These are phyloP conservation scores for Ctena decussata DNA, from an alignment of 2,888 invertebrate genomes.

Conservation along the genomic window DNA sequence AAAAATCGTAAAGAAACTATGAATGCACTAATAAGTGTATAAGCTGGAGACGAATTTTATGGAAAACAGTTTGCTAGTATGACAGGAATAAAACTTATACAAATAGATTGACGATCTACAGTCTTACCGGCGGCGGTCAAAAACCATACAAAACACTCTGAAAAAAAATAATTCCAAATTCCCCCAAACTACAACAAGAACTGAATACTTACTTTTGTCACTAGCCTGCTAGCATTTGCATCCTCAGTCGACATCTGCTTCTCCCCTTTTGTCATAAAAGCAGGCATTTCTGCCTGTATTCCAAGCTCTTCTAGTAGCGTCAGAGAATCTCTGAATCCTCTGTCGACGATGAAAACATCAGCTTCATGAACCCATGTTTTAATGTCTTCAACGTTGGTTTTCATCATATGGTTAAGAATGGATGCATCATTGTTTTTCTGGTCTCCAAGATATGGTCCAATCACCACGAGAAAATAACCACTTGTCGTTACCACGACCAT, in stretches of 20 bases:
- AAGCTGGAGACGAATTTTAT: too few relatives aligned
- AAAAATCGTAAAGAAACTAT: too few relatives aligned
- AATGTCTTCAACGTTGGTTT: conserved; percentile 50
- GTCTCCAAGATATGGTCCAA: conserved; percentile 51
- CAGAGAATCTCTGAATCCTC: conserved; percentile 58
- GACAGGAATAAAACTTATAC: too few relatives aligned
- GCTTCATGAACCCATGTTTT: conserved; percentile 30
- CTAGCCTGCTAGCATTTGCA: conserved; percentile 47
- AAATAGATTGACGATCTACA: too few relatives aligned
- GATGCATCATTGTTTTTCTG: conserved; percentile 56
- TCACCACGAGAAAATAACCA: conserved; percentile 43
- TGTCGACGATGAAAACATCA: conserved; percentile 52
- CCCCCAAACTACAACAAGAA: too few relatives aligned
- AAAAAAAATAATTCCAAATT: too few relatives aligned
- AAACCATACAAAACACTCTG: too few relatives aligned
- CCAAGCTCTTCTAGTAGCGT: conserved; percentile 42
- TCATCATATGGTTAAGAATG: conserved; percentile 55
- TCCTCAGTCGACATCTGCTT: conserved; percentile 47
- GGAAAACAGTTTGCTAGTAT: too few relatives aligned
- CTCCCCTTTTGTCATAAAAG: conserved; percentile 37
- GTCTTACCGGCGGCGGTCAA: too few relatives aligned
- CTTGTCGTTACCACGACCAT: conserved; percentile 57
- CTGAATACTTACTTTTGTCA: conserved; percentile 61
- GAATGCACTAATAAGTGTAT: too few relatives aligned
- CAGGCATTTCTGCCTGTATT: conserved; percentile 46